Conservation (phyloP, 2,888 invertebrate species). For the Clusia tigrina region DNA sequence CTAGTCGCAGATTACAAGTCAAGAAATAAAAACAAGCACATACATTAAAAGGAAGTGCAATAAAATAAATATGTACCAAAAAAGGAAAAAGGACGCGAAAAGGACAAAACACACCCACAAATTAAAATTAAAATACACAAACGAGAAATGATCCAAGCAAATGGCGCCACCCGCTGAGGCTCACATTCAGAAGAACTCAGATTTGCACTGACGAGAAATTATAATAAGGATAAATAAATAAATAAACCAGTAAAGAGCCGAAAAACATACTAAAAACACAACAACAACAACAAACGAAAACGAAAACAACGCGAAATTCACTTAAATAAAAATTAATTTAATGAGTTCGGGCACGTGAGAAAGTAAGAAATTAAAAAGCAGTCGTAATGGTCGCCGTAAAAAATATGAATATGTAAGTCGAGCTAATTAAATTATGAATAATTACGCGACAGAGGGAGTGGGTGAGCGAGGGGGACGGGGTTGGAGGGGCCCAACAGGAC, state of each 20-base stretch:
- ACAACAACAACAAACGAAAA: conserved; percentile 6
- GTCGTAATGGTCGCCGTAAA: too few species aligned
- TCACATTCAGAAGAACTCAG: neutral
- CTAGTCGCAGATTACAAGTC: conserved; percentile 21
- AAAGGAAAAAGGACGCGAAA: conserved; percentile 12
- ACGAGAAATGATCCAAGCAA: conserved; percentile 26
- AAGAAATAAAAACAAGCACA: conserved; percentile 18
- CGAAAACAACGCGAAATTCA: conserved; percentile 17
- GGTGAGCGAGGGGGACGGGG: neutral
- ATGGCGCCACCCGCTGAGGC: too few species aligned
- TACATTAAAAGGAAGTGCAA: conserved; percentile 31
- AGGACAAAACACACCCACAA: conserved; percentile 20
- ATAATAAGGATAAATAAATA: conserved; percentile 1
- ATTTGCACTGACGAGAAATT: neutral
- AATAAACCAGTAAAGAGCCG: neutral
- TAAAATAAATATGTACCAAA: conserved; percentile 44
- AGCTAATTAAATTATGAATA: conserved; percentile 62
- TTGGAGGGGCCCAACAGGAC: neutral
- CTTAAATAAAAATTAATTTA: conserved; percentile 50
- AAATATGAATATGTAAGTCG: conserved; percentile 45
- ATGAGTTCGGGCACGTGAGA: conserved; percentile 60
- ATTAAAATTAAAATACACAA: conserved; percentile 24
- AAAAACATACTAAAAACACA: too few species aligned
- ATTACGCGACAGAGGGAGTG: conserved; percentile 38
- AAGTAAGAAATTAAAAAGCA: conserved; percentile 31